These are phyloP conservation scores for Ormyrus rosae DNA, from an alignment of 2,888 invertebrate species.

Conservation along the genomic window DNA sequence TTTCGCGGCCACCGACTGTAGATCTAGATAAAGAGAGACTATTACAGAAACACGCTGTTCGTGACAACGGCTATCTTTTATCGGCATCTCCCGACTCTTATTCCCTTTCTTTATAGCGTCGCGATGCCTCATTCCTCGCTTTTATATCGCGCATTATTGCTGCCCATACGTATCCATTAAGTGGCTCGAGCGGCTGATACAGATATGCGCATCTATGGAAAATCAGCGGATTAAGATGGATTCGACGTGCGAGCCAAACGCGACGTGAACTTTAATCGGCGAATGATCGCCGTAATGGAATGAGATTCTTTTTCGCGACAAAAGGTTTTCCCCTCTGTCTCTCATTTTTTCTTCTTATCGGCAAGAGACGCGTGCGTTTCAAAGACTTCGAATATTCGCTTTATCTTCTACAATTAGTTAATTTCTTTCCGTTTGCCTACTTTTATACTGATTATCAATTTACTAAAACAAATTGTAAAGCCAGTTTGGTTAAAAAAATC, in stretches of 20 bases:
- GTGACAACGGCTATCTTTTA: conserved; percentile 51
- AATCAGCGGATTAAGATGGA: conserved; percentile 30
- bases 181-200: neutral
- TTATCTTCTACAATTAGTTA: too few species aligned
- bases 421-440: too few species aligned
- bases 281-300: conserved; percentile 5
- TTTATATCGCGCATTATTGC: conserved; percentile 20
- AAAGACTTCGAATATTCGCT: too few species aligned
- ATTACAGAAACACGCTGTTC: conserved; percentile 47
- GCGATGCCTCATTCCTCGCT: conserved; percentile 25
- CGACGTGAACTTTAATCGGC: conserved; percentile 13
- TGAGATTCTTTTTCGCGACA: conserved; percentile 11
- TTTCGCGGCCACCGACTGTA: neutral
- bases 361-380: neutral
- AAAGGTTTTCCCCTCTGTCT: neutral
- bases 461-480: too few species aligned
- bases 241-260: neutral
- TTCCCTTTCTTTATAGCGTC: conserved; percentile 8
- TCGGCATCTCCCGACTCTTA: conserved; percentile 34
- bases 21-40: conserved; percentile 45
- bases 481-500: too few species aligned
- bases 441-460: too few species aligned
- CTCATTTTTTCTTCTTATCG: neutral
- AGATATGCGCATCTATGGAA: neutral
- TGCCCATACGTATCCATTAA: conserved; percentile 38